Evolutionary conservation across 2,888 invertebrate species (phyloP).

Genomic region (Loripinus fragilis): DNA sequence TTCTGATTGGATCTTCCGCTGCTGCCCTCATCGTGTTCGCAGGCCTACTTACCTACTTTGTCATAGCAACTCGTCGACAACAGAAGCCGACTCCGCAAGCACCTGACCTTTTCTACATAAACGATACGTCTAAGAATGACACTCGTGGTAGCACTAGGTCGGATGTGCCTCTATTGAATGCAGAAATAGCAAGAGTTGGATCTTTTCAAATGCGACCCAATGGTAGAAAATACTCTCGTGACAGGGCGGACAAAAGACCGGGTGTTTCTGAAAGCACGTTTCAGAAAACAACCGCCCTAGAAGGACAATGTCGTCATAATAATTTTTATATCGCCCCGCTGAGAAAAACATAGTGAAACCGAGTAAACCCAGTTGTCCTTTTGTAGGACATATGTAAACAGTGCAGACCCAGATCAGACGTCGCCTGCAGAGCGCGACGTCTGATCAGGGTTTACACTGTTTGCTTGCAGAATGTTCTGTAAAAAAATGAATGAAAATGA

Average conservation of each 20-base stretch:
- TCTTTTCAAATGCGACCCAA: neutral
- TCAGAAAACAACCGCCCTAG: neutral
- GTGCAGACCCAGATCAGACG: too few relatives aligned
- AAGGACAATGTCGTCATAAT: neutral
- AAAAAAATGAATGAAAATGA: too few relatives aligned
- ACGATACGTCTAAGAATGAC: neutral
- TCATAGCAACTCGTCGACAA: conserved; percentile 3
- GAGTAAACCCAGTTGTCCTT: too few relatives aligned
- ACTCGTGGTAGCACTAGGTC: neutral
- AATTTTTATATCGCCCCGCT: neutral
- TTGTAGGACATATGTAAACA: too few relatives aligned
- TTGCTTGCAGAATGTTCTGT: too few relatives aligned
- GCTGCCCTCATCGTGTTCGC: conserved; percentile 39
- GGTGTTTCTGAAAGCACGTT: neutral
- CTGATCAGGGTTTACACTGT: too few relatives aligned
- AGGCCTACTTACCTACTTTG: conserved; percentile 41
- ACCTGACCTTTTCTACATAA: neutral
- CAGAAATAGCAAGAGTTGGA: neutral
- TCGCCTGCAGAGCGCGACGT: too few relatives aligned
- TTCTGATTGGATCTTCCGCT: conserved; percentile 37
- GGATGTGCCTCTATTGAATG: neutral
- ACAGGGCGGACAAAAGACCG: neutral
- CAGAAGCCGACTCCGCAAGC: neutral
- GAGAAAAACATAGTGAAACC: neutral
- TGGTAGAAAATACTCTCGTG: conserved; percentile 4